Evolutionary conservation across 2,113 vertebrate genomes (phyloP), one percentile per base, ranked within the genome.

Genomic region (Thamnaconus septentrionalis): DNA sequence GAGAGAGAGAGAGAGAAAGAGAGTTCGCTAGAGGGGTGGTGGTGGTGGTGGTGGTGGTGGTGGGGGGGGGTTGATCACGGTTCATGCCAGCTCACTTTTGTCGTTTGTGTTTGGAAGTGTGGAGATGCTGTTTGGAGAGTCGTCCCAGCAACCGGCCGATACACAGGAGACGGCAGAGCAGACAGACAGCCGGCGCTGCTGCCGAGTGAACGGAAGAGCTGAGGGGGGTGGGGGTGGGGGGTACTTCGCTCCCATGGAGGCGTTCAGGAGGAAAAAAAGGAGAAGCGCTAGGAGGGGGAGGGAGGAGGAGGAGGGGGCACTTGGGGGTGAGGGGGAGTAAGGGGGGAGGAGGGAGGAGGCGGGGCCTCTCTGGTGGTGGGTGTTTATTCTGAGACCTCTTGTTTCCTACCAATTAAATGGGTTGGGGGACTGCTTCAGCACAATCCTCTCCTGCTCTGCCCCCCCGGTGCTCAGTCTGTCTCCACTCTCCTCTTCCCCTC

Each of bases 381-480:
- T 83, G 86, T 85, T 84, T 83, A 84, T 83, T 82, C 78, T 73
- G 76, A 84, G 79, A 81, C 88, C 82, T 84, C 77, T 72, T 82
- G 80, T 81, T 89, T 85, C 81, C 67, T 69, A 72, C 81, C 81
- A 89, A 87, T 88, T 88, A 84, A 75, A 61, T 75, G 66, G 70
- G 70, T 77, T 74, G 59, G 75, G 77, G 68, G 60, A 66, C 76
- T 41, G 73, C 65, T 81, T 72, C 64, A 69, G 75, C 81, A 63
- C 65, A 78, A 46, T 68, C 78, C 65, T 68, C 62, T 54, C 39
- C 7, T 64, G 54, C 41, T 64, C 54, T 71, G 53, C 46, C 59
- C 43, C 56, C 72, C 58, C 59, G 64, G 59, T 62, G 49, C 74
- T 76, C 82, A 73, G 64, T 80, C 78, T 74, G 69, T 77, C 71